Evolutionary conservation across 2,797 vertebrate species (phyloP), one percentile per base, ranked within the genome.

Genomic region (Amblyraja radiata): DNA sequence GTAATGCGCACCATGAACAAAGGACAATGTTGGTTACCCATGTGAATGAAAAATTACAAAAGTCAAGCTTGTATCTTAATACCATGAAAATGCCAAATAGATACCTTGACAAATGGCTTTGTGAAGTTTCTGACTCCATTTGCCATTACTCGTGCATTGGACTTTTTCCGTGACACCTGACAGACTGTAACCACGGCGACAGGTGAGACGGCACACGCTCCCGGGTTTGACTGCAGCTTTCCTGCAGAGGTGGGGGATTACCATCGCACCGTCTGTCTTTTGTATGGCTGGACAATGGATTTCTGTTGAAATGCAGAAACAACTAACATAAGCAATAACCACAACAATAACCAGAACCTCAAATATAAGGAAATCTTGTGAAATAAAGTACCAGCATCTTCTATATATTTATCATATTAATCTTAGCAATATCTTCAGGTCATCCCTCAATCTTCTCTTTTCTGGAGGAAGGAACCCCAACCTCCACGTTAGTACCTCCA

Each of bases 91-190:
- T 1, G 9, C 6, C 36, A 8, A 2, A 6, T 16, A 36, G 84
- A 80, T 96, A 99, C 99, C 99, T 98, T 96, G 96, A 94, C 99
- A 99, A 91, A 95, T 94, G 94, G 97, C 97, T 93, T 97, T 96
- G 93, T 97, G 95, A 94, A 97, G 94, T 94, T 96, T 96, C 93
- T 96, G 95, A 73, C 96, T 99, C 99, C 99, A 99, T 95, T 96
- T 97, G 78, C 98, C 98, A 68, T 97, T 97, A 93, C 95, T 95
- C 93, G 97, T 94, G 94, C 99, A 99, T 94, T 95, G 97, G 11
- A 97, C 95, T 93, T 97, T 97, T 94, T 96, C 95, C 94, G 94
- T 96, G 93, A 96, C 95, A 93, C 97, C 98, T 79, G 96, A 97
- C 93, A 99, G 97, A 93, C 95, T 32, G 94, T 98, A 99, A 93